These are phyloP conservation scores for Blastobasis adustella DNA, from an alignment of 2,888 invertebrate genomes.

Conservation along the genomic window DNA sequence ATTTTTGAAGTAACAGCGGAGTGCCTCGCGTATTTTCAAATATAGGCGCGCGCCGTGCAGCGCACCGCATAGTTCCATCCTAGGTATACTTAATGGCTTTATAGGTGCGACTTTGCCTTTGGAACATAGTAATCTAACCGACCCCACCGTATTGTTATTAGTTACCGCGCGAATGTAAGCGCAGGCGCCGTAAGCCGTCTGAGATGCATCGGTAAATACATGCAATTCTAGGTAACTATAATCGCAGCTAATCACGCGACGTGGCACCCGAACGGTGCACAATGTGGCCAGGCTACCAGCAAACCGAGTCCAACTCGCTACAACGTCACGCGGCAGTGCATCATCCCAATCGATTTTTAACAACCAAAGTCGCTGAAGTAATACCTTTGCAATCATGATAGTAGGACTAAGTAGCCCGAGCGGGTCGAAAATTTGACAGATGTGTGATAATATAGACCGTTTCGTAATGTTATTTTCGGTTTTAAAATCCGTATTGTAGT, in stretches of 20 bases:
- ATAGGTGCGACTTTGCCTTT: constrained; percentile 18
- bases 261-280: constrained; percentile 5
- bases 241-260: constrained; percentile 6
- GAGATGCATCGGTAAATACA: constrained; percentile 15
- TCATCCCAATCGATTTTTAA: constrained; percentile 10
- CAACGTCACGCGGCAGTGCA: neutral
- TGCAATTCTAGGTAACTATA: constrained; percentile 10
- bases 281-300: neutral
- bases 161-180: constrained; percentile 14
- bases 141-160: neutral
- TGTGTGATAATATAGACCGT: constrained; percentile 11
- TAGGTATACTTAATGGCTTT: constrained; percentile 13
- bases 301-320: neutral
- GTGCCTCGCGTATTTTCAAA: constrained; percentile 2
- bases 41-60: constrained; percentile 13
- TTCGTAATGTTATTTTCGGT: constrained; percentile 8
- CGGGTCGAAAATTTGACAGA: constrained; percentile 13
- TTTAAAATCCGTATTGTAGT: constrained; percentile 6
- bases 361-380: constrained; percentile 13
- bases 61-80: constrained; percentile 18
- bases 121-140: constrained; percentile 10
- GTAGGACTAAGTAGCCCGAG: constrained; percentile 10
- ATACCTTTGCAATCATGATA: constrained; percentile 9
- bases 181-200: constrained; percentile 14
- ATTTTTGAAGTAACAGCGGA: constrained; percentile 1